These are phyloP conservation scores for Sclerodermus sp. DNA, from an alignment of 2,888 invertebrate genomes.

Conservation along the genomic window DNA sequence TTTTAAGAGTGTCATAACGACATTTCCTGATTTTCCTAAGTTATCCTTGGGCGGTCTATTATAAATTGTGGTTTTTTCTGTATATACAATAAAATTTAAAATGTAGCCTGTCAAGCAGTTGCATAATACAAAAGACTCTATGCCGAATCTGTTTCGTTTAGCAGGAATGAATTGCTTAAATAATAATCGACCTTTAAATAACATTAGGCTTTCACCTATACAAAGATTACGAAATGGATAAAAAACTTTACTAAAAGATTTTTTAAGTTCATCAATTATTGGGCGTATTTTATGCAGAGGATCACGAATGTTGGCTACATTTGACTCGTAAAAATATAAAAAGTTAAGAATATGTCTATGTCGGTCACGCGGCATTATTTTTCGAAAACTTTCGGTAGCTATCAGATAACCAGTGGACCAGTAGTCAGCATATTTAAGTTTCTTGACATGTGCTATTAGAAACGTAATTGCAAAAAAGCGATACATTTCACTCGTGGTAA, in stretches of 20 bases:
- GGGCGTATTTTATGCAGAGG: conserved; percentile 6
- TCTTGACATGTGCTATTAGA: no score
- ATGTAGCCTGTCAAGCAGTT: conserved; percentile 5
- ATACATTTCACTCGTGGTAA: no score
- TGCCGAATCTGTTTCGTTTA: conserved; percentile 11
- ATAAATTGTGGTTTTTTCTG: no score
- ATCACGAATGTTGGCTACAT: conserved; percentile 5
- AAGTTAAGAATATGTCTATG: conserved; percentile 4
- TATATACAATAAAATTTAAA: no score
- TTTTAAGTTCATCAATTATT: conserved; percentile 9
- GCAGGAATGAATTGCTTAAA: conserved; percentile 10
- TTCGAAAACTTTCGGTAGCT: conserved; percentile 8
- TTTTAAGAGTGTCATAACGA: conserved; percentile 11
- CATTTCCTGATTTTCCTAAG: conserved; percentile 10
- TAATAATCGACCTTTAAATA: conserved; percentile 10
- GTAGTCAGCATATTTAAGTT: no score
- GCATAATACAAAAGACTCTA: conserved; percentile 7
- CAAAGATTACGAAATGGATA: conserved; percentile 9
- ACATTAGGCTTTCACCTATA: conserved; percentile 8
- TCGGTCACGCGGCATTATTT: conserved; percentile 8
- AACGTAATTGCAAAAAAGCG: no score
- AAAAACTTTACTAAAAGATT: conserved; percentile 8
- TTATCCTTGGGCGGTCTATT: conserved; percentile 5
- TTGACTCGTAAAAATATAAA: conserved; percentile 10
- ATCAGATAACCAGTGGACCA: conserved; percentile 6